Base-by-base conservation (phyloP, 2,888 invertebrate species). In the Azorinus chamasolen region DNA sequence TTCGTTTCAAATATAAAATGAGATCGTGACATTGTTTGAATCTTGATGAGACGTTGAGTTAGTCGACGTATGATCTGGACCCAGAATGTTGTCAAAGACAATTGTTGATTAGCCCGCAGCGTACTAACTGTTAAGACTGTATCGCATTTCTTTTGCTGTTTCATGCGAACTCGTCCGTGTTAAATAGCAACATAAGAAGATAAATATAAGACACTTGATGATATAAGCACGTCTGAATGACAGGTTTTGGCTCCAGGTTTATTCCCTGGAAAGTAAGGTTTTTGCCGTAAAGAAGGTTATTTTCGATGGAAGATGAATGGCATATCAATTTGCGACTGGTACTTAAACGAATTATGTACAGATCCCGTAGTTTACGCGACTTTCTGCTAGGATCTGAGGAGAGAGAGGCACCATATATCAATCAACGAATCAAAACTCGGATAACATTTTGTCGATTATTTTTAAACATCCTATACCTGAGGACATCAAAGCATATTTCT, bases 131-230 rank as follows among this genome's bases (percentile, higher is more conserved):
- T n/a, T n/a, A 75, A 72, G 57, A 51, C n/a, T 64, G 51, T 74
- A 68, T 81, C 74, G 57, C 55, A 61, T 81, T 81, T 78, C 81
- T 74, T 73, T 68, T 69, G 78, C 74, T 81, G 81, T 81, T 81
- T 81, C 81, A 81, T 72, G 72, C 81, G 74, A 78, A 78, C 45
- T 78, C 77, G 65, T 62, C 77, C 81, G 64, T 81, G 78, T 62
- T 74, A 81, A 75, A 75, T 65, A 65, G 78, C 66, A 81, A 81
- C 74, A 78, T 75, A 69, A 75, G 78, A 61, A 70, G 71, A 81
- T 81, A 81, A 81, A 81, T 81, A 74, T 78, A 51, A 71, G 75
- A 64, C 50, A 37, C 37, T 58, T 81, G 71, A 81, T 75, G 74
- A 68, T 43, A 77, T 81, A 70, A 72, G 61, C 81, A 81, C 74